Conservation (phyloP, 1,140 invertebrate species). For the Lineus longissimus region DNA sequence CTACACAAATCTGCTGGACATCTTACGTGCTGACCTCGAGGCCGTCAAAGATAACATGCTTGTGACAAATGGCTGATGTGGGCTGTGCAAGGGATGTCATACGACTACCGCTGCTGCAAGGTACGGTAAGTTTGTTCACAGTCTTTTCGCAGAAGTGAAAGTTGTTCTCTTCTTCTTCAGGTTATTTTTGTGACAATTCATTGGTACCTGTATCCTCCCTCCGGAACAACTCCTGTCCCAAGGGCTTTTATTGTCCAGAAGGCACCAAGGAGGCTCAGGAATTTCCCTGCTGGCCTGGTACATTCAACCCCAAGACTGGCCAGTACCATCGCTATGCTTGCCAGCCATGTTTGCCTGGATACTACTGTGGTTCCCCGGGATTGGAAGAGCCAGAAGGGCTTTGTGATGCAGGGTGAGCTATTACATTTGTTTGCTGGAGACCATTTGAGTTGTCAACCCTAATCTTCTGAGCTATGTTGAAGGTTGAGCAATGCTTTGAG, state of each 20-base stretch:
- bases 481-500: no score
- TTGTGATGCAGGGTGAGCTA: constrained; percentile 39
- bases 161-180: constrained; percentile 20
- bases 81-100: no score
- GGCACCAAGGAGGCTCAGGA: constrained; percentile 30
- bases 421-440: no score
- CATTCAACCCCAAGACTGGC: constrained; percentile 34
- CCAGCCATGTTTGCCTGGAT: constrained; percentile 38
- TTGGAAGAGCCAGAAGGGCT: constrained; percentile 38
- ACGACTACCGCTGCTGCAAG: no score
- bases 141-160: no score
- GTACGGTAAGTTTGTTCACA: no score
- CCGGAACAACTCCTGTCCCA: constrained; percentile 32
- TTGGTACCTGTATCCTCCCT: constrained; percentile 32
- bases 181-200: constrained; percentile 48
- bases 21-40: no score
- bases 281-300: constrained; percentile 39
- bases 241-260: constrained; percentile 41
- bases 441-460: no score
- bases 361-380: constrained; percentile 38
- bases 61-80: no score
- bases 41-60: no score
- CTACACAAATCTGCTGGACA: no score
- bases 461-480: no score
- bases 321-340: constrained; percentile 28